Evolutionary conservation across 2,888 invertebrate species (phyloP), one percentile per base, ranked within the genome.

Genomic region (Coenonympha arcania): DNA sequence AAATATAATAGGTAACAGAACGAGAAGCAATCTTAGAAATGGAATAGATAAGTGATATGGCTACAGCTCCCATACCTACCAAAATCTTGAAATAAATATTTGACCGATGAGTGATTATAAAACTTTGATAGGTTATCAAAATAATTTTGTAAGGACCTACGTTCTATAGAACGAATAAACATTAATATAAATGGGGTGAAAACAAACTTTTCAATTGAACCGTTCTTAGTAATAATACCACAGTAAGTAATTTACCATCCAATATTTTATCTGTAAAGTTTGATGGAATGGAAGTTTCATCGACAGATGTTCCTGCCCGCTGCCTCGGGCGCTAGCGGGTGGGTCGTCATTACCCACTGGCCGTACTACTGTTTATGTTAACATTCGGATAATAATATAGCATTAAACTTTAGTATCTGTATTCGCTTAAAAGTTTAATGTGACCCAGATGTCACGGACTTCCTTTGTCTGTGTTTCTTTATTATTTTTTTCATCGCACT

Each of bases 301-400:
- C 47, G 53, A 57, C 56, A 57, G 57, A 55, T 52, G 51, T 54
- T 48, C 43, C 43, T 44, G 28, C 34, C 41, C 31, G 24, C n/a
- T 15, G 47, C 48, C 48, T 28, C 48, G 30, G 18, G 56, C 52
- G 34, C 8, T 40, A 31, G 11, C 34, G 18, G 24, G 18, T 6
- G 48, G 48, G 50, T 49, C 43, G 43, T 34, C 26, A 34, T 44
- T 34, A 34, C n/a, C n/a, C n/a, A n/a, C 34, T 33, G 24, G 24
- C 16, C 34, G 44, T 44, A 34, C 43, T 33, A 44, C 28, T 36
- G 43, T 30, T 43, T 53, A 50, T 59, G 54, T 65, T 67, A 66
- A 68, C 60, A 44, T 26, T 34, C 34, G n/a, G n/a, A n/a, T n/a
- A n/a, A n/a, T 44, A 34, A 44, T 34, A 43, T 34, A 40, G 15